Evolutionary conservation across 2,888 invertebrate species (phyloP).

Genomic region (Cryptops parisi): DNA sequence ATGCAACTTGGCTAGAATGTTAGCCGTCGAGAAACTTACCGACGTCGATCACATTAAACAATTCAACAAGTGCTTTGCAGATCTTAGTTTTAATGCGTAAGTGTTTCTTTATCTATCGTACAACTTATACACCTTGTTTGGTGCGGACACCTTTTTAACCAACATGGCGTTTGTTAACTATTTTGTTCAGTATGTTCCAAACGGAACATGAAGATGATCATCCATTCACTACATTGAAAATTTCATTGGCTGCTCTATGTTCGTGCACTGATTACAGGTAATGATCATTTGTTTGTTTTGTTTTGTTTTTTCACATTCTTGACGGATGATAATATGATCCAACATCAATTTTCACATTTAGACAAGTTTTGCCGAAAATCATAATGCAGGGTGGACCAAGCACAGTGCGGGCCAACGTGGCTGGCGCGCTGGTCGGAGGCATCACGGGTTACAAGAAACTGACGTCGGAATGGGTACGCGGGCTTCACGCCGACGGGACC

Average conservation of each 20-base stretch:
- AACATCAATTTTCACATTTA: background rate
- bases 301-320: background rate
- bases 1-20: background rate
- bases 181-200: background rate
- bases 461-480: constrained; percentile 27
- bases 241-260: background rate
- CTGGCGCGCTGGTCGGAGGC: constrained; percentile 30
- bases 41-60: background rate
- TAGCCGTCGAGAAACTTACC: background rate
- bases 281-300: too few relatives aligned
- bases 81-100: background rate
- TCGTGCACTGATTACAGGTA: background rate
- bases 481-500: constrained; percentile 25
- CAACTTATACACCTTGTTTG: too few relatives aligned
- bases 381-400: constrained; percentile 30
- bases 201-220: background rate
- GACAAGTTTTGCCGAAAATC: constrained; percentile 23
- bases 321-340: background rate
- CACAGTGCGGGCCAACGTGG: constrained; percentile 29
- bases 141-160: too few relatives aligned
- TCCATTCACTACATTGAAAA: background rate
- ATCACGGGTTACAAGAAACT: constrained; percentile 27
- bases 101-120: too few relatives aligned
- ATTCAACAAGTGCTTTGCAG: background rate
- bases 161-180: too few relatives aligned